phyloP scores from a whole-genome alignment of 2,888 invertebrate genomes.

The Andrena flavipes region DNA sequence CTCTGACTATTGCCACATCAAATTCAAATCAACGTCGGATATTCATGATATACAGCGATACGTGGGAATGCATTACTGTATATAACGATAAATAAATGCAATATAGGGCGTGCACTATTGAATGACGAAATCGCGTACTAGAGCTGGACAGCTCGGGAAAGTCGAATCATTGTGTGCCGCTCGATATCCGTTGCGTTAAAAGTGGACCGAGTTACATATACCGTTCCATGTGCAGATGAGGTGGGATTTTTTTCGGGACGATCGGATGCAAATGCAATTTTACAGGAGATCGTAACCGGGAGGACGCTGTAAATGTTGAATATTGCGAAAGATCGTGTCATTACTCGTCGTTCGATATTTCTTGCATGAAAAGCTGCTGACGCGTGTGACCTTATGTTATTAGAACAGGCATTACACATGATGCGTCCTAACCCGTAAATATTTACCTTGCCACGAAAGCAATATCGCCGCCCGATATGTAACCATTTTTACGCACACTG shows the following conservation, averaged over 20 bases:
- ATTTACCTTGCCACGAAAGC: conserved; percentile 64
- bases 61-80: conserved; percentile 15
- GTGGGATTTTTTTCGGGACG: conserved; percentile 5
- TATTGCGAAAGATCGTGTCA: conserved; percentile 74
- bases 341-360: conserved; percentile 78
- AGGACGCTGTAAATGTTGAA: not conserved
- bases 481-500: conserved; percentile 25
- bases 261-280: not conserved
- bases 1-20: not conserved
- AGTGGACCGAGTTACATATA: conserved; percentile 41
- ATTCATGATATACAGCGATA: not conserved
- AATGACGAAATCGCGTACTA: conserved; percentile 64
- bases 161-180: conserved; percentile 65
- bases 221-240: conserved; percentile 11
- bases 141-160: conserved; percentile 71
- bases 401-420: conserved; percentile 67
- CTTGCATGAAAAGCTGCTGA: conserved; percentile 76
- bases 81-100: conserved; percentile 8
- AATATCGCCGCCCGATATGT: conserved; percentile 22
- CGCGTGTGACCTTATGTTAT: conserved; percentile 76
- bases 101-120: conserved; percentile 45
- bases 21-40: not conserved
- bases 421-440: conserved; percentile 65
- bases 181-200: conserved; percentile 66
- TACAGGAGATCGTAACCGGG: not conserved